Percentiles rank a stretch among this genome's conserved stretches.
These are phyloP conservation scores for Guaruba guarouba DNA, from an alignment of 2,113 vertebrate genomes.

Conservation along the genomic window DNA sequence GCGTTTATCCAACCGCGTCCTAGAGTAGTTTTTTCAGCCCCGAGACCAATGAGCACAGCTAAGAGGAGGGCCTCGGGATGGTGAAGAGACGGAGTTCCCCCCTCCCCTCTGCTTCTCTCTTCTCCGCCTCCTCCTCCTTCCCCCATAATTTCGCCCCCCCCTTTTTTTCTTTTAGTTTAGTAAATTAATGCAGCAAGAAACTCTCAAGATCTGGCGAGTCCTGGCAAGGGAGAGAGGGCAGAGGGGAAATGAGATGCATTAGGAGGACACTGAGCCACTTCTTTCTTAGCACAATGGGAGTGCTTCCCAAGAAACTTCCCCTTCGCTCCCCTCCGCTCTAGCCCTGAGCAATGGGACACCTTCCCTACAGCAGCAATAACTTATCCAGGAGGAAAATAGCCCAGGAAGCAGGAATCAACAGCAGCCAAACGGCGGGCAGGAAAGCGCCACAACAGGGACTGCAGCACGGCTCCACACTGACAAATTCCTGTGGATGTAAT, in stretches of 20 bases:
- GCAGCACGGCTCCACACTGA: conserved; percentile 64
- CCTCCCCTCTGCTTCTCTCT: conserved; percentile 51
- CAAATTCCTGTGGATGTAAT: conserved; percentile 76
- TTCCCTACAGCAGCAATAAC: conserved; percentile 81
- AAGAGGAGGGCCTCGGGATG: conserved; percentile 83
- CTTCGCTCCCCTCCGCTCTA: conserved; percentile 69
- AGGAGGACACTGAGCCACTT: conserved; percentile 60
- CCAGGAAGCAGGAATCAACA: conserved; percentile 73
- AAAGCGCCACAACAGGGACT: conserved; percentile 69
- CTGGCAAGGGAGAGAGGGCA: conserved; percentile 66
- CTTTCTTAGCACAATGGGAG: conserved; percentile 63
- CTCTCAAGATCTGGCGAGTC: conserved; percentile 74
- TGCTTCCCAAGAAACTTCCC: conserved; percentile 78
- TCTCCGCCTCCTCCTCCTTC: neutral
- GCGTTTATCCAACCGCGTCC: conserved; percentile 70
- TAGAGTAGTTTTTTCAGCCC: conserved; percentile 64
- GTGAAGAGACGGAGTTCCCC: conserved; percentile 72
- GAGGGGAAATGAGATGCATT: conserved; percentile 71
- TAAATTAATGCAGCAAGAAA: conserved; percentile 99
- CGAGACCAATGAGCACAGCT: conserved; percentile 79
- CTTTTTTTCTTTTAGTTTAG: conserved; percentile 82
- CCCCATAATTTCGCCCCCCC: no score
- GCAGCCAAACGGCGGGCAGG: conserved; percentile 71
- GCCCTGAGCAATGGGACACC: conserved; percentile 89
- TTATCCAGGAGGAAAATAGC: conserved; percentile 77